Conservation (phyloP, 2,113 vertebrate species). For the Caranx ignobilis region DNA sequence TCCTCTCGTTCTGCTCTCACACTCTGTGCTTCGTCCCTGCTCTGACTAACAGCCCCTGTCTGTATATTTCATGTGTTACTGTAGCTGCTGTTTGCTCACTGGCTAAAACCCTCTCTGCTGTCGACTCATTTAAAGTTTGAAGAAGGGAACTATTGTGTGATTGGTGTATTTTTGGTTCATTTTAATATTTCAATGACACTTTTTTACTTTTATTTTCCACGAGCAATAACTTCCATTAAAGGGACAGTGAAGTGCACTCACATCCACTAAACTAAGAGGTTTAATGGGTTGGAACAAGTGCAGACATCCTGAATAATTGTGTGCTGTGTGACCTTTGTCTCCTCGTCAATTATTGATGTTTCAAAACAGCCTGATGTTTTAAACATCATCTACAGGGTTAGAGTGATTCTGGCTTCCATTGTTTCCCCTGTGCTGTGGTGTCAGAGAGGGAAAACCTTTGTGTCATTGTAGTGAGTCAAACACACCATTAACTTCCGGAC, state of each 20-base stretch:
- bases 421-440: neutral
- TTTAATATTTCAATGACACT: no score
- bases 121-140: neutral
- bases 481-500: constrained; percentile 33
- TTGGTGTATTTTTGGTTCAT: neutral
- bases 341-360: constrained; percentile 13
- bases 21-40: constrained; percentile 46
- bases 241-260: neutral
- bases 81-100: constrained; percentile 46
- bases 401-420: neutral
- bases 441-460: neutral
- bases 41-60: constrained; percentile 29
- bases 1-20: constrained; percentile 14
- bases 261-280: neutral
- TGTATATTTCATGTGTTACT: constrained; percentile 45
- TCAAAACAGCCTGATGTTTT: neutral
- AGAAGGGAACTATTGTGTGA: constrained; percentile 54
- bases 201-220: no score
- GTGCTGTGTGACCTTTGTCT: neutral
- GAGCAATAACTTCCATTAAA: constrained; percentile 31
- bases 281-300: constrained; percentile 16
- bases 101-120: neutral
- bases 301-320: constrained; percentile 6
- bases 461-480: constrained; percentile 33
- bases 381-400: neutral